Conservation (phyloP, 2,113 vertebrate species). For the Dascyllus trimaculatus region DNA sequence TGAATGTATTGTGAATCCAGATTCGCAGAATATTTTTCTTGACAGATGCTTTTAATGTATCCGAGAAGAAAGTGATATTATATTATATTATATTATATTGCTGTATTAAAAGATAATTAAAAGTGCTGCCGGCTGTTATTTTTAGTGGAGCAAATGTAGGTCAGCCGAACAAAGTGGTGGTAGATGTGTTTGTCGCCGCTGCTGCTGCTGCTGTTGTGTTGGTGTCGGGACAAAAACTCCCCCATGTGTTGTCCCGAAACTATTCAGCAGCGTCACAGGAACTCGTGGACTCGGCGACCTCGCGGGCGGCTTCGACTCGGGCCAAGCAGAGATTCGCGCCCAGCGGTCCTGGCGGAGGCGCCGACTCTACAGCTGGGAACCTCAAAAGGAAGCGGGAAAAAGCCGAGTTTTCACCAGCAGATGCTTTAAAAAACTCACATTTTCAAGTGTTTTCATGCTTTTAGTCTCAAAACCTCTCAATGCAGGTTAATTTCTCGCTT, state of each 20-base stretch:
- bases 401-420: neutral
- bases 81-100: conserved; percentile 62
- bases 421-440: too few relatives aligned
- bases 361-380: neutral
- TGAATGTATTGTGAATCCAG: conserved; percentile 71
- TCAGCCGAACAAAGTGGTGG: conserved; percentile 50
- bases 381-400: neutral
- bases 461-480: too few relatives aligned
- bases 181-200: neutral
- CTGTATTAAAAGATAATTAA: conserved; percentile 69
- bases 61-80: conserved; percentile 48
- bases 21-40: conserved; percentile 78
- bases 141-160: conserved; percentile 56
- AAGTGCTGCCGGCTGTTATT: conserved; percentile 7
- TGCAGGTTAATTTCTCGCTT: too few relatives aligned
- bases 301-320: neutral
- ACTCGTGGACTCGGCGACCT: conserved; percentile 35
- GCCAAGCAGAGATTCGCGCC: conserved; percentile 1
- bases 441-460: too few relatives aligned
- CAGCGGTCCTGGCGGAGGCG: neutral
- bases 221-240: conserved; percentile 44
- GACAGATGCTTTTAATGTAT: conserved; percentile 76
- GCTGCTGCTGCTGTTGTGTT: conserved; percentile 30
- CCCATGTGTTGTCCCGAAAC: conserved; percentile 41
- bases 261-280: conserved; percentile 26